These are phyloP conservation scores for Melinopterus prodromus DNA, from an alignment of 2,888 invertebrate species.

Conservation along the genomic window DNA sequence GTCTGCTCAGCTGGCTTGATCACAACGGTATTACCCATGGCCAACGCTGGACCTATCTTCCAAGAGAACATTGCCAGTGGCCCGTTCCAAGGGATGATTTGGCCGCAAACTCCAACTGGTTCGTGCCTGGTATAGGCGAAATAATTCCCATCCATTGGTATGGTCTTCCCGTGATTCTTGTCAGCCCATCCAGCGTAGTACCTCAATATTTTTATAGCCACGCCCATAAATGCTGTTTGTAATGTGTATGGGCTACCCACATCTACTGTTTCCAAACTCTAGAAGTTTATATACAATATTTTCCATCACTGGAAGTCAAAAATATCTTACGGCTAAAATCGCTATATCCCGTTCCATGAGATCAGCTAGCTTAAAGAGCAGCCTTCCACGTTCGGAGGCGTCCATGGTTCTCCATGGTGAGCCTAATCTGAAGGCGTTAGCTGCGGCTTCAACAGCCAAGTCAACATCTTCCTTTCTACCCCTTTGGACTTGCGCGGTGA, in stretches of 20 bases:
- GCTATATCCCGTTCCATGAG: slow-evolving; percentile 81
- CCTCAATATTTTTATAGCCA: slow-evolving; percentile 70
- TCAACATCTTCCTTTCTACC: slow-evolving; percentile 79
- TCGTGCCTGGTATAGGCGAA: slow-evolving; percentile 88
- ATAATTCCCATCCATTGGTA: slow-evolving; percentile 82
- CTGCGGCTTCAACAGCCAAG: slow-evolving; percentile 81
- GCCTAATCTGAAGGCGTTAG: slow-evolving; percentile 64
- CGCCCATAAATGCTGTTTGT: slow-evolving; percentile 72
- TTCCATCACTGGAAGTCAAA: neutral
- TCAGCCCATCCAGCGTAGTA: slow-evolving; percentile 97
- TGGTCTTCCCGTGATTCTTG: slow-evolving; percentile 78
- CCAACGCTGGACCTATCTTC: slow-evolving; percentile 85
- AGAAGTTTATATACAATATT: slow-evolving; percentile 28
- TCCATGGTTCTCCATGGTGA: slow-evolving; percentile 83
- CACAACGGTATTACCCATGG: slow-evolving; percentile 82
- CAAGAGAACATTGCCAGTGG: slow-evolving; percentile 93
- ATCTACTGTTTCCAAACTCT: slow-evolving; percentile 94
- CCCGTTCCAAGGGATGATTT: slow-evolving; percentile 96
- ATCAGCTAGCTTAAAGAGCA: slow-evolving; percentile 82
- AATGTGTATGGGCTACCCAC: slow-evolving; percentile 90
- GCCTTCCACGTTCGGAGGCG: slow-evolving; percentile 81
- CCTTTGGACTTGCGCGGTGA: slow-evolving; percentile 83
- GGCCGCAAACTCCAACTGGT: slow-evolving; percentile 92
- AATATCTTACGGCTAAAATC: slow-evolving; percentile 77
- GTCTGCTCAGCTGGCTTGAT: slow-evolving; percentile 97